Conservation (phyloP, 2,113 vertebrate genomes). For the Dasyprocta punctata region DNA sequence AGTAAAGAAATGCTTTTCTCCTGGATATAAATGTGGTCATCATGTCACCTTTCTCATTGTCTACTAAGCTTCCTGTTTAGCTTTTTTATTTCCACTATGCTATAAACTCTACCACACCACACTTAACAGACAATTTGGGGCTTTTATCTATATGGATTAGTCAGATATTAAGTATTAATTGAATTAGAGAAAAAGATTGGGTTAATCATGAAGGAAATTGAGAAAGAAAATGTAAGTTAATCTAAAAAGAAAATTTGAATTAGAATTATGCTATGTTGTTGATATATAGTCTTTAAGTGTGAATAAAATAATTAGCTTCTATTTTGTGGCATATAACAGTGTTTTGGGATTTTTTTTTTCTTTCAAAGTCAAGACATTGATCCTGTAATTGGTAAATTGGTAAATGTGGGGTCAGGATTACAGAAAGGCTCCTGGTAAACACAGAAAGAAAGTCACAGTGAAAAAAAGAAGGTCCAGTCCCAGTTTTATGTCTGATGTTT, state of each 20-base stretch:
- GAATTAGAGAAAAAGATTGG: background rate
- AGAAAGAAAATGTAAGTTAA: background rate
- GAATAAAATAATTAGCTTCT: background rate
- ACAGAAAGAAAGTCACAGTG: background rate
- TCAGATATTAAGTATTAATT: background rate
- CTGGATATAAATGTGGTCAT: background rate
- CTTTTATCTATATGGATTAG: background rate
- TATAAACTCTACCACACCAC: background rate
- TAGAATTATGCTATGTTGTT: background rate
- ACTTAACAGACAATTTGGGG: background rate
- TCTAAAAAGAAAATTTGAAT: conserved; percentile 10
- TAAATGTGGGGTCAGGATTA: background rate
- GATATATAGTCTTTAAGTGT: background rate
- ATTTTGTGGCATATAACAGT: background rate
- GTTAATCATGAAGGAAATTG: background rate
- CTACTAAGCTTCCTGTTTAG: background rate
- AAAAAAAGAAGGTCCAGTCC: background rate
- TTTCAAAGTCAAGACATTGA: background rate
- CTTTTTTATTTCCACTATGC: background rate
- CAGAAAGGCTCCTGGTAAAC: background rate
- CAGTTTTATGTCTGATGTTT: background rate
- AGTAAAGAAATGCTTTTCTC: background rate
- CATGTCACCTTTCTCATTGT: background rate
- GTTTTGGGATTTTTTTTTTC: background rate
- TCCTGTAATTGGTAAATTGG: background rate